These are phyloP conservation scores for Hirtodrosophila cameraria DNA, from an alignment of 2,888 invertebrate genomes.

Conservation along the genomic window DNA sequence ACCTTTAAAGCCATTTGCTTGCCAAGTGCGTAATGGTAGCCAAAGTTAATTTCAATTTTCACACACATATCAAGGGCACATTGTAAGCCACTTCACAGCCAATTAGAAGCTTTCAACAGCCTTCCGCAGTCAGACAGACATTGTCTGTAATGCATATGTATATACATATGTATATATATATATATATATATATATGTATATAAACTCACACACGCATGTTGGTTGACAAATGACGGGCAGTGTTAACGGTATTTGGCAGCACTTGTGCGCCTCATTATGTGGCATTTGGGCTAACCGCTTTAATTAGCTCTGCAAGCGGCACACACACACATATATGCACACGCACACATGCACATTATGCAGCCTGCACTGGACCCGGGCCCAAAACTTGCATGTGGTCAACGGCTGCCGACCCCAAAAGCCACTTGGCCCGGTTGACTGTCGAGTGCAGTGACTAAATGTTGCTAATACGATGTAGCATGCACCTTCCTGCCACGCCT, in stretches of 20 bases:
- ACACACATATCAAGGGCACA: conserved; percentile 45
- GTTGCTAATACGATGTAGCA: conserved; percentile 48
- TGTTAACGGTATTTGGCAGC: conserved; percentile 79
- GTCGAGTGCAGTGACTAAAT: conserved; percentile 66
- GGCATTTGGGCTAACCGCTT: conserved; percentile 81
- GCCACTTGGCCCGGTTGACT: conserved; percentile 63
- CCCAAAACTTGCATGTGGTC: conserved; percentile 70
- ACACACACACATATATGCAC: conserved; percentile 30
- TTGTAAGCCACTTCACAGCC: conserved; percentile 72
- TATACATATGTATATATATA: not conserved
- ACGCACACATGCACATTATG: conserved; percentile 30
- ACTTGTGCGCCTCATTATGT: conserved; percentile 81
- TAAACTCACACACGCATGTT: conserved; percentile 15
- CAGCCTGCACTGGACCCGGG: conserved; percentile 48
- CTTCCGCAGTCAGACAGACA: conserved; percentile 22
- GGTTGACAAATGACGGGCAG: conserved; percentile 77
- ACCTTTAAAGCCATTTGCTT: conserved; percentile 27
- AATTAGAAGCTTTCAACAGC: conserved; percentile 75
- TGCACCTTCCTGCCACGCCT: conserved; percentile 70
- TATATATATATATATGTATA: conserved; percentile 4
- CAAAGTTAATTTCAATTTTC: conserved; percentile 46
- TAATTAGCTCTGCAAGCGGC: conserved; percentile 74
- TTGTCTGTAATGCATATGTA: not conserved
- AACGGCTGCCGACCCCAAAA: conserved; percentile 58
- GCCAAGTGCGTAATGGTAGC: conserved; percentile 5